Evolutionary conservation across 2,888 invertebrate genomes (phyloP).

Genomic region (Parapristionchus giblindavisi): DNA sequence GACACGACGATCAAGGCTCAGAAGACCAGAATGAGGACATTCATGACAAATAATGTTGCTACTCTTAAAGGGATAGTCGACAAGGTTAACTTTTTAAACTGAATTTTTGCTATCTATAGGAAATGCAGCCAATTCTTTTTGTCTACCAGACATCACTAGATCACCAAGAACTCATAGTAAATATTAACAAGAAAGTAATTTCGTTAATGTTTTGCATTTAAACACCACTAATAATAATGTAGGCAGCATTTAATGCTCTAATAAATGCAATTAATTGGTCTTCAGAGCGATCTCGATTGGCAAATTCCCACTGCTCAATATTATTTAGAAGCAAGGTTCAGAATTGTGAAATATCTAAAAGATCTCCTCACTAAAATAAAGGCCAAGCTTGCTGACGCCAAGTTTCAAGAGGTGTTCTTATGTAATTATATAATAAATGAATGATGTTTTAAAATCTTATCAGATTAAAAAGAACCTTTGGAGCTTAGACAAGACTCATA

Average conservation of each 20-base stretch:
- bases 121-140: too few species aligned
- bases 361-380: background rate
- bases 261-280: too few species aligned
- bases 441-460: background rate
- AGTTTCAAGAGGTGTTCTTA: background rate
- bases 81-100: too few species aligned
- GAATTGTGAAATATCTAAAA: background rate
- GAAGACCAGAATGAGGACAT: background rate
- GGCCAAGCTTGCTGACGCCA: constrained; percentile 3
- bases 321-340: background rate
- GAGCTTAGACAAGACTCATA: background rate
- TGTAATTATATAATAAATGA: background rate
- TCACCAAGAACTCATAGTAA: too few species aligned
- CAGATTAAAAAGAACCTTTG: constrained; percentile 7
- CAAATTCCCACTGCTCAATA: background rate
- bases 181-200: too few species aligned
- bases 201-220: too few species aligned
- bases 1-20: background rate
- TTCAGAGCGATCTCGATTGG: background rate
- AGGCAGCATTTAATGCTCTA: too few species aligned
- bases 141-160: too few species aligned
- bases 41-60: background rate
- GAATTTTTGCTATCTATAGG: too few species aligned
- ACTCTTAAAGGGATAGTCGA: background rate
- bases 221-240: background rate